A percentile compares a stretch with the other conserved stretches of the same genome.
Conservation (phyloP, 2,888 invertebrate species). For the Parnassius mnemosyne region DNA sequence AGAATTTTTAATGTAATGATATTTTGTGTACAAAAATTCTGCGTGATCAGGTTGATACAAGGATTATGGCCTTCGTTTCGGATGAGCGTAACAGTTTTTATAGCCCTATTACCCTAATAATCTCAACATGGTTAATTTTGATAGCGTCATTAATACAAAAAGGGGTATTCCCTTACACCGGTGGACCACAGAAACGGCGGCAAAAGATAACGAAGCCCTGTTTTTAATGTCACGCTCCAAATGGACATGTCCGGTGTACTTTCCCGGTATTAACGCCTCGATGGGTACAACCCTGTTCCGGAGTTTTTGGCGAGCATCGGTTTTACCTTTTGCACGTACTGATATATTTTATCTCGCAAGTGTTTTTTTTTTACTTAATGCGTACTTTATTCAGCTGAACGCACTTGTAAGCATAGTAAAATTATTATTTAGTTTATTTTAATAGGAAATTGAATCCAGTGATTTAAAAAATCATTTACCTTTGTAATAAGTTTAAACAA, state of each 20-base stretch:
- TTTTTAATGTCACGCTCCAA: conserved; percentile 42
- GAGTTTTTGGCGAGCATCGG: conserved; percentile 36
- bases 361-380: conserved; percentile 17
- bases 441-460: too few species aligned
- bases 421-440: too few species aligned
- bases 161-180: conserved; percentile 27
- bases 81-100: conserved; percentile 21
- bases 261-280: conserved; percentile 37
- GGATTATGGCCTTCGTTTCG: background rate
- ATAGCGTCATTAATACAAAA: conserved; percentile 35
- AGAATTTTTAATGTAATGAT: too few species aligned
- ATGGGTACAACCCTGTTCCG: conserved; percentile 37
- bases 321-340: conserved; percentile 35
- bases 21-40: too few species aligned
- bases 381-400: too few species aligned
- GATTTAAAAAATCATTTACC: too few species aligned
- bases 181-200: conserved; percentile 31
- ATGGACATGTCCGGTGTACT: conserved; percentile 43
- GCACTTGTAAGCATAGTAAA: too few species aligned
- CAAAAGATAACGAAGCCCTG: conserved; percentile 40
- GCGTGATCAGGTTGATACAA: too few species aligned
- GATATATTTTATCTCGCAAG: too few species aligned
- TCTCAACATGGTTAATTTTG: conserved; percentile 11
- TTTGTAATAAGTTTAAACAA: too few species aligned
- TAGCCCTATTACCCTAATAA: conserved; percentile 20